These are phyloP conservation scores for Mesorhabditis sp. DNA, from an alignment of 2,888 invertebrate species.

Conservation along the genomic window DNA sequence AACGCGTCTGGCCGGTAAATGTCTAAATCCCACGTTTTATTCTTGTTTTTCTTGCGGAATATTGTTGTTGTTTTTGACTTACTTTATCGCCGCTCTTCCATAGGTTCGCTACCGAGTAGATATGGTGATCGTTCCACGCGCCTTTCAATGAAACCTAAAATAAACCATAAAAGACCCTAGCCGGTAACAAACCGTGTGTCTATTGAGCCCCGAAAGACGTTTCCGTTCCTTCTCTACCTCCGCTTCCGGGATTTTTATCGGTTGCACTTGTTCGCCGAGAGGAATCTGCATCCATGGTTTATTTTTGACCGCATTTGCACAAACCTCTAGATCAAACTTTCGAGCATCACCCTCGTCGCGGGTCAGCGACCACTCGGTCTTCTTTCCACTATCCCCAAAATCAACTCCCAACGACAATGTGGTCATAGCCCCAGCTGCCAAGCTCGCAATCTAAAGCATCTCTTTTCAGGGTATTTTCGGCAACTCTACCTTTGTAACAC, in stretches of 20 bases:
- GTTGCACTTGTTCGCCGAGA: slow-evolving; percentile 39
- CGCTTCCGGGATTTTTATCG: slow-evolving; percentile 24
- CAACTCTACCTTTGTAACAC: slow-evolving; percentile 14
- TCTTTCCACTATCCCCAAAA: slow-evolving; percentile 24
- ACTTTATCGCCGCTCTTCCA: slow-evolving; percentile 14
- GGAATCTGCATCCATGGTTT: slow-evolving; percentile 23
- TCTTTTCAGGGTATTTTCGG: background rate
- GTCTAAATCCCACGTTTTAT: slow-evolving; percentile 14
- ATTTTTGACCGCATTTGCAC: background rate
- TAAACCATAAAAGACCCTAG: no score
- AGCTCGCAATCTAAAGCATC: slow-evolving; percentile 9
- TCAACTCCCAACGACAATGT: slow-evolving; percentile 21
- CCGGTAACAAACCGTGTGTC: slow-evolving; percentile 15
- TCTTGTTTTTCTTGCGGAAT: background rate
- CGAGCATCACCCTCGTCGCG: slow-evolving; percentile 21
- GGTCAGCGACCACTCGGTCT: slow-evolving; percentile 24
- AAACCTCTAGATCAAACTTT: slow-evolving; percentile 24
- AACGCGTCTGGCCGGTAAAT: slow-evolving; percentile 31
- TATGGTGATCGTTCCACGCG: slow-evolving; percentile 8
- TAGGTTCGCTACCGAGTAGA: slow-evolving; percentile 18
- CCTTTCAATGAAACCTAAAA: slow-evolving; percentile 14
- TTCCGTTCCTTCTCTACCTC: slow-evolving; percentile 24
- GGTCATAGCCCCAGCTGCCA: slow-evolving; percentile 15
- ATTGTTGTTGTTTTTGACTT: background rate
- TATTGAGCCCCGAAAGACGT: slow-evolving; percentile 33